These are phyloP conservation scores for Atrichornis clamosus DNA, from an alignment of 2,113 vertebrate genomes.

Conservation along the genomic window DNA sequence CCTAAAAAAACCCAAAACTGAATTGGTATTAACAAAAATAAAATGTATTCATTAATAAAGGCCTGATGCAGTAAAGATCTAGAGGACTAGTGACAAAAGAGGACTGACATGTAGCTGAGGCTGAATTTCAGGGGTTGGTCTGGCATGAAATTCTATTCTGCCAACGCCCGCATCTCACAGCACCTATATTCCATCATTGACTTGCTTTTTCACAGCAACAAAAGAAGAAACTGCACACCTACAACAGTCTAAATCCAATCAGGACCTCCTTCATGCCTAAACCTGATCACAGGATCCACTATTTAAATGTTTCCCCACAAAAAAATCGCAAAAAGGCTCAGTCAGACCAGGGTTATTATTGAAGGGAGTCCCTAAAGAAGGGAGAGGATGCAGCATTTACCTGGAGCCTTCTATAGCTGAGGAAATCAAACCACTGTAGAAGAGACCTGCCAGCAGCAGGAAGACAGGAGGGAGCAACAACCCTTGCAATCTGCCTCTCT, in stretches of 20 bases:
- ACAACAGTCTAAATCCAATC: not conserved
- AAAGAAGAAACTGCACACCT: not conserved
- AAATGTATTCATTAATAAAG: not conserved
- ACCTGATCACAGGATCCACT: not conserved
- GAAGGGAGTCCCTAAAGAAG: not conserved
- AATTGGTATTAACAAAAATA: not conserved
- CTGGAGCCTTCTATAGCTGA: not conserved
- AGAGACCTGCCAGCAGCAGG: not conserved
- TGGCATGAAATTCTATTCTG: not conserved
- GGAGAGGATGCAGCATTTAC: not conserved
- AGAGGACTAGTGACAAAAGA: not conserved
- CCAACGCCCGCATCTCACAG: not conserved
- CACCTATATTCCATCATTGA: not conserved
- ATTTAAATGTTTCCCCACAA: not conserved
- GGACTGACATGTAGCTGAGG: not conserved
- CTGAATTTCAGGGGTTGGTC: not conserved
- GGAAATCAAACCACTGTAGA: not conserved
- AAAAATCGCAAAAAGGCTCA: not conserved
- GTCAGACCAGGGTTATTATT: not conserved
- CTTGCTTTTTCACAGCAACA: not conserved
- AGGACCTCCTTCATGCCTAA: not conserved
- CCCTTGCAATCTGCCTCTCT: not conserved
- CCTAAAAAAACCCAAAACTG: not conserved
- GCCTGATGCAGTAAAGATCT: not conserved
- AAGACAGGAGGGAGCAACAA: not conserved